phyloP scores from a whole-genome alignment of 2,888 invertebrate genomes.

The Catocala fraxini region DNA sequence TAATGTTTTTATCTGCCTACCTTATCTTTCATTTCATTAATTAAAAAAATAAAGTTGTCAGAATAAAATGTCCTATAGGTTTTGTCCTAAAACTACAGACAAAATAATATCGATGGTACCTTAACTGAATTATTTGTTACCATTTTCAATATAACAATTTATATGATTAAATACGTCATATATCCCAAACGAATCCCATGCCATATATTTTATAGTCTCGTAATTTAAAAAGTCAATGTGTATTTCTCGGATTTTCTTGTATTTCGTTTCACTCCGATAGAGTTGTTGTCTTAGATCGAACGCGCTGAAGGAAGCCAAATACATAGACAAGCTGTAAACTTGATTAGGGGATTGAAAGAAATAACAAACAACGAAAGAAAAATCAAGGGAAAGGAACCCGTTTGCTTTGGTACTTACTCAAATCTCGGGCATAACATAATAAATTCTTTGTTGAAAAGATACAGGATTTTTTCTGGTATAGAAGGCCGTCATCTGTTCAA shows the following conservation, averaged over 20 bases:
- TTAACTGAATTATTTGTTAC: too few species aligned
- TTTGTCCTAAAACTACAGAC: too few species aligned
- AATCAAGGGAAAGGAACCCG: slow-evolving; percentile 71
- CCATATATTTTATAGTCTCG: background rate
- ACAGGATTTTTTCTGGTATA: slow-evolving; percentile 59
- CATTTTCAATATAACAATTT: too few species aligned
- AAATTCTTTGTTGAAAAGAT: slow-evolving; percentile 59
- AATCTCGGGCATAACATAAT: slow-evolving; percentile 57
- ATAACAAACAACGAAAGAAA: slow-evolving; percentile 76
- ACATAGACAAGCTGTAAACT: slow-evolving; percentile 72
- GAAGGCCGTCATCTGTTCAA: slow-evolving; percentile 27
- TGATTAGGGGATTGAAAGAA: slow-evolving; percentile 78
- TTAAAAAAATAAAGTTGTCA: too few species aligned
- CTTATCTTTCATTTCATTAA: too few species aligned
- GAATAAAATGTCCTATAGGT: too few species aligned
- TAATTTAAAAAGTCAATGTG: slow-evolving; percentile 21
- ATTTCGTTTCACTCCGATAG: slow-evolving; percentile 26
- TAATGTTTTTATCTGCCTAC: too few species aligned
- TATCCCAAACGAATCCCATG: too few species aligned
- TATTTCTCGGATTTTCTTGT: slow-evolving; percentile 31
- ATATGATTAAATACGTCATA: too few species aligned
- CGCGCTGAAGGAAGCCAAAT: slow-evolving; percentile 61
- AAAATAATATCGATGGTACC: too few species aligned
- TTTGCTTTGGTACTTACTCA: slow-evolving; percentile 70
- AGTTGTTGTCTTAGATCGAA: slow-evolving; percentile 51